These are phyloP conservation scores for Yponomeuta plumbellus DNA, from an alignment of 2,888 invertebrate genomes.

Conservation along the genomic window DNA sequence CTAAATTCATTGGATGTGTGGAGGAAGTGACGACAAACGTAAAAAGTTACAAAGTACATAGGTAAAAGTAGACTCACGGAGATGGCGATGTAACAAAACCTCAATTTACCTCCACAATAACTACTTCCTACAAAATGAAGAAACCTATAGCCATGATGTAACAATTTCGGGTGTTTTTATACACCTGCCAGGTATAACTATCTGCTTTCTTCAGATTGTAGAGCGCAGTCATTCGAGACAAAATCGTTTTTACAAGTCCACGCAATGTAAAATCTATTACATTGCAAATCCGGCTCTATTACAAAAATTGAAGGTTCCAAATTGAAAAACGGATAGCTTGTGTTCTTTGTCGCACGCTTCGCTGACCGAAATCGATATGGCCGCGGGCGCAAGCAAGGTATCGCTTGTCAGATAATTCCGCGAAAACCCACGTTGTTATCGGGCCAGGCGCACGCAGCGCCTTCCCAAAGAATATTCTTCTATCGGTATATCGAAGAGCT, in stretches of 20 bases:
- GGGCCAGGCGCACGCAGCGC: background rate
- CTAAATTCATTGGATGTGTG: no score
- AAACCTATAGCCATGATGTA: background rate
- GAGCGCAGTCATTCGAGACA: background rate
- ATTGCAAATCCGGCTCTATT: background rate
- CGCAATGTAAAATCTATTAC: background rate
- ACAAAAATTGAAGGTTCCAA: background rate
- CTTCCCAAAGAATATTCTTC: constrained; percentile 1
- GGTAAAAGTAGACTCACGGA: no score
- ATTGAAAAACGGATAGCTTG: background rate
- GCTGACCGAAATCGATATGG: constrained; percentile 11
- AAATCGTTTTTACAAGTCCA: background rate
- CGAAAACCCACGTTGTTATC: constrained; percentile 9
- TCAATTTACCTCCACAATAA: no score
- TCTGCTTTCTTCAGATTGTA: constrained; percentile 3
- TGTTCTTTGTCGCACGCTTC: constrained; percentile 5
- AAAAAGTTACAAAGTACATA: no score
- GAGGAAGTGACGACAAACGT: no score
- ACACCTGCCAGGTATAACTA: background rate
- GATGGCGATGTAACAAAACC: no score
- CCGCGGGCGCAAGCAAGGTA: constrained; percentile 23
- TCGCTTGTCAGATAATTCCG: constrained; percentile 27
- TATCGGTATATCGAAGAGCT: no score
- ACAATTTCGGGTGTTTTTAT: background rate
- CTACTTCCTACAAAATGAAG: no score